Evolutionary conservation across 2,113 vertebrate genomes (phyloP).

Genomic region (Australoheros scitulus): DNA sequence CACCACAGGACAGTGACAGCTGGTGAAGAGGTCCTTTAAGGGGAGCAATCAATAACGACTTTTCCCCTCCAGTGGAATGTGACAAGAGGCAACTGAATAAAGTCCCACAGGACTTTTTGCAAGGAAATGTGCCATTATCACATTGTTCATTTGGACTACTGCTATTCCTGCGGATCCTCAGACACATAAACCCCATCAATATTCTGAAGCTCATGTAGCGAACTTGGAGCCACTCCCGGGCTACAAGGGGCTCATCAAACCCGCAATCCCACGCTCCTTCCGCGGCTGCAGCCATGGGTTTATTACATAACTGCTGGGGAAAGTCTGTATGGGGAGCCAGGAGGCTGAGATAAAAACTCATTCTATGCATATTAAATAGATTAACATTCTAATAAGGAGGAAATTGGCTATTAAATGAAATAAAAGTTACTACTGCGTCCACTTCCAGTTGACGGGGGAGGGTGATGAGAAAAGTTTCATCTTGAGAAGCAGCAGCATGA

Average conservation of each 20-base stretch:
- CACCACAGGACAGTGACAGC: not conserved
- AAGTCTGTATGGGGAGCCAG: constrained; percentile 37
- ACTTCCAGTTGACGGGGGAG: not conserved
- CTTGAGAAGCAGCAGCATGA: constrained; percentile 52
- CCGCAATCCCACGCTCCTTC: constrained; percentile 52
- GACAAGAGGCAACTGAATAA: not conserved
- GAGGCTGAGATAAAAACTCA: constrained; percentile 43
- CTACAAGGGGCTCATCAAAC: constrained; percentile 28
- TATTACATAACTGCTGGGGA: constrained; percentile 60
- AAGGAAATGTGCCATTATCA: not conserved
- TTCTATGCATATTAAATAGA: constrained; percentile 35
- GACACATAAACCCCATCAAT: constrained; percentile 25
- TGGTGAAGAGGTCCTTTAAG: not conserved
- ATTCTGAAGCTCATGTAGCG: constrained; percentile 16
- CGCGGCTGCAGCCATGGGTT: constrained; percentile 19
- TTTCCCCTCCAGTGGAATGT: not conserved
- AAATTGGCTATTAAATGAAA: not conserved
- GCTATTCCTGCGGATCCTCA: not conserved
- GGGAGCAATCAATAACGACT: not conserved
- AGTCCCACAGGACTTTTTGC: not conserved
- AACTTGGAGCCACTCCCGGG: constrained; percentile 34
- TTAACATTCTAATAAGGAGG: not conserved
- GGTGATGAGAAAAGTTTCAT: constrained; percentile 1
- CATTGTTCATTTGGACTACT: too few species aligned
- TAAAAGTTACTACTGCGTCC: not conserved